Conservation (phyloP, 2,797 vertebrate species). For the Melanotaenia nigrans region DNA sequence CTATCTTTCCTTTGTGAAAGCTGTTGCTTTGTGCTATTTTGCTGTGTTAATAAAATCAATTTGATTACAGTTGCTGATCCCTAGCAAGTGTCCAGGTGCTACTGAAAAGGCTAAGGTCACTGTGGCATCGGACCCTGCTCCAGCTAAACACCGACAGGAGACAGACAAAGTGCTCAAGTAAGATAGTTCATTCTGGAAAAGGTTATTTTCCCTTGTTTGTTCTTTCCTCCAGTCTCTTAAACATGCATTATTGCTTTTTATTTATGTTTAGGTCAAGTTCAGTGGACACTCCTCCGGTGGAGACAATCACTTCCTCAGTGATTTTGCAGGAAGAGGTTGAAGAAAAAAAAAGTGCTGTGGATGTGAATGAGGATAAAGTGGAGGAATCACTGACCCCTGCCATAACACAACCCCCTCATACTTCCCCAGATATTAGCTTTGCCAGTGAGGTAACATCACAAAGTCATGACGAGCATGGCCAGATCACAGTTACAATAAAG, state of each 20-base stretch:
- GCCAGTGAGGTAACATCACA: slow-evolving; percentile 83
- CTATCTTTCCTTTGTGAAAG: background rate
- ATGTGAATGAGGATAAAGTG: slow-evolving; percentile 58
- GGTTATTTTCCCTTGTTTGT: background rate
- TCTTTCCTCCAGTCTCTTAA: background rate
- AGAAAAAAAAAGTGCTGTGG: slow-evolving; percentile 22
- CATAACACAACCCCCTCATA: slow-evolving; percentile 72
- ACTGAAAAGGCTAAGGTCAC: slow-evolving; percentile 39
- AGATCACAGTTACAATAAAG: background rate
- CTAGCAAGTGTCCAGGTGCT: slow-evolving; percentile 69
- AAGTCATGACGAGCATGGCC: background rate
- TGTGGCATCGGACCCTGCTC: slow-evolving; percentile 29
- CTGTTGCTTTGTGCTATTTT: background rate
- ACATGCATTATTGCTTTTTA: background rate
- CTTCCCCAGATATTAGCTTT: slow-evolving; percentile 84
- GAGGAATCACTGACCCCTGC: slow-evolving; percentile 64
- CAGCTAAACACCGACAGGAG: slow-evolving; percentile 49
- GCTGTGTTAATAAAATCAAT: slow-evolving; percentile 2
- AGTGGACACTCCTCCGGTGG: slow-evolving; percentile 62
- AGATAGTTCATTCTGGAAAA: slow-evolving; percentile 21
- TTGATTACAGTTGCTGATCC: slow-evolving; percentile 76
- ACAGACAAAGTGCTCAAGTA: slow-evolving; percentile 71
- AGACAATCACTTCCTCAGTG: slow-evolving; percentile 62
- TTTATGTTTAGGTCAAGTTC: slow-evolving; percentile 69
- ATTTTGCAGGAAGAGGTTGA: slow-evolving; percentile 35